Evolutionary conservation across 2,888 invertebrate genomes (phyloP).

Genomic region (Hypolimnas misippus): DNA sequence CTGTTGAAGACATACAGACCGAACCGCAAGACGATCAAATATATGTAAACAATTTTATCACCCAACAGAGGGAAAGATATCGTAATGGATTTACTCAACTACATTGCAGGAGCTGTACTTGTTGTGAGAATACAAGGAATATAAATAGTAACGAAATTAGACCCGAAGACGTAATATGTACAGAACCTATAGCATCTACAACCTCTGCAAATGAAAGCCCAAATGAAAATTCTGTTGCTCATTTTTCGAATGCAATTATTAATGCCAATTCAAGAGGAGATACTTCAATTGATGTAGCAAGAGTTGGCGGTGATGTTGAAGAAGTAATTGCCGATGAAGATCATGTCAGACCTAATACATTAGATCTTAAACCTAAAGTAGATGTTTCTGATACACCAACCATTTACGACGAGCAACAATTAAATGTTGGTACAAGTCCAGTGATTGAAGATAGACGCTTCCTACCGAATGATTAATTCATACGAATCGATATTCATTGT

Average conservation of each 20-base stretch:
- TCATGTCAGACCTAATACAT: constrained; percentile 23
- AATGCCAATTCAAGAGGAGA: neutral
- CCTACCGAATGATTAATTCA: neutral
- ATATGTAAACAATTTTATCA: neutral
- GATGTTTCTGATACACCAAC: constrained; percentile 29
- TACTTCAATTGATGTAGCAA: neutral
- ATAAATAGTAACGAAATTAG: neutral
- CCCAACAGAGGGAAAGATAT: neutral
- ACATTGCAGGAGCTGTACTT: constrained; percentile 23
- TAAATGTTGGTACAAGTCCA: constrained; percentile 35
- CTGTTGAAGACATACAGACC: neutral
- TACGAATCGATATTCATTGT: too few relatives aligned
- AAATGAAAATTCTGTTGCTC: neutral
- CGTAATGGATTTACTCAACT: neutral
- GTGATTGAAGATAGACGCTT: constrained; percentile 28
- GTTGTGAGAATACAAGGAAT: neutral
- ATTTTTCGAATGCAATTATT: neutral
- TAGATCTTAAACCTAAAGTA: constrained; percentile 15
- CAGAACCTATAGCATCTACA: neutral
- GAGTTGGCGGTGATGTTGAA: too few relatives aligned
- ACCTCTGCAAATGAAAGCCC: neutral
- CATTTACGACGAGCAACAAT: constrained; percentile 37
- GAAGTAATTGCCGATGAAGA: too few relatives aligned
- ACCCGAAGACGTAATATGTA: neutral
- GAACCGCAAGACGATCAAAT: neutral